phyloP scores from a whole-genome alignment of 2,113 vertebrate species.

The Nymphicus hollandicus region DNA sequence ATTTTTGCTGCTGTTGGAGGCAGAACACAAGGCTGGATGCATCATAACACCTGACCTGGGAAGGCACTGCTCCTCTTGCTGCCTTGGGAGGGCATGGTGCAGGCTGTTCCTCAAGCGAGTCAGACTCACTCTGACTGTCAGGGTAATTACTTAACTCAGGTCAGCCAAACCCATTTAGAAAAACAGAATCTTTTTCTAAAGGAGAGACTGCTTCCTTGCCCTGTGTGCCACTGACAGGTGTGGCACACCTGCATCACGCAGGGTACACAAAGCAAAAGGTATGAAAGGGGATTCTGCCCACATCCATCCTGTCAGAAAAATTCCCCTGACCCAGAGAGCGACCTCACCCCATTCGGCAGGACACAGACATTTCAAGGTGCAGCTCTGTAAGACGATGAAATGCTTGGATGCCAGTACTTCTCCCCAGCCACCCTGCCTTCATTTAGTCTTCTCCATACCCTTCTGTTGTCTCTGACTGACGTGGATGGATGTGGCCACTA shows the following conservation, averaged over 20 bases:
- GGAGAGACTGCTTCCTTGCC: neutral
- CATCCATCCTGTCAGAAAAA: neutral
- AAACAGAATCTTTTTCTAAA: neutral
- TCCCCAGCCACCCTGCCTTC: neutral
- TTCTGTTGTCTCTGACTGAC: neutral
- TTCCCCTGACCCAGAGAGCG: neutral
- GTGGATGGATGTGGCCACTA: neutral
- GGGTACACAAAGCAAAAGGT: neutral
- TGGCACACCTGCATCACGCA: neutral
- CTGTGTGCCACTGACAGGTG: neutral
- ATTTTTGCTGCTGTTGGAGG: neutral
- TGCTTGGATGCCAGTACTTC: neutral
- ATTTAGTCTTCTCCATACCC: neutral
- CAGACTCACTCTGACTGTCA: neutral
- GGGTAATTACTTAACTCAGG: neutral
- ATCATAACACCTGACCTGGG: neutral
- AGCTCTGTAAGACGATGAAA: neutral
- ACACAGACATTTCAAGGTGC: neutral
- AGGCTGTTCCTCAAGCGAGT: neutral
- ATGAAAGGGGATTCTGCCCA: neutral
- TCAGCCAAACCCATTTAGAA: neutral
- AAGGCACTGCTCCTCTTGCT: neutral
- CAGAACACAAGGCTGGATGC: neutral
- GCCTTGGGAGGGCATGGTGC: neutral
- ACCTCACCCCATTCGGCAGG: neutral